phyloP scores from a whole-genome alignment of 2,888 invertebrate genomes.

The Ochlodes sylvanus region DNA sequence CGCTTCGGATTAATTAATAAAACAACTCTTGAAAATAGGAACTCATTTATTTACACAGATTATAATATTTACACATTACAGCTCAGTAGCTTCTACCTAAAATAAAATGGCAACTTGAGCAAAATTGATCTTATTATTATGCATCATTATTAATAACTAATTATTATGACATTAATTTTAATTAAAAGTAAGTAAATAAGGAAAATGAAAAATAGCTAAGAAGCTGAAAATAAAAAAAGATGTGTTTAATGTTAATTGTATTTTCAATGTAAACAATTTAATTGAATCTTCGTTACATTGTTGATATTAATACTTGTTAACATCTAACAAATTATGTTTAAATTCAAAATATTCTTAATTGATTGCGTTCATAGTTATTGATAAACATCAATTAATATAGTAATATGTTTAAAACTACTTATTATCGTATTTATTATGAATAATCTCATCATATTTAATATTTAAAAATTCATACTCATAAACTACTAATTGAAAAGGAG shows the following conservation, averaged over 20 bases:
- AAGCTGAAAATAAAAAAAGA: conserved; percentile 5
- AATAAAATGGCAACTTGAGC: conserved; percentile 81
- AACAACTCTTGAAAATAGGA: conserved; percentile 74
- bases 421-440: conserved; percentile 4
- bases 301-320: neutral
- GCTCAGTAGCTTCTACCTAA: conserved; percentile 55
- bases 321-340: neutral
- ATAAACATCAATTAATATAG: neutral
- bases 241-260: too few species aligned
- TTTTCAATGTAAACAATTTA: too few species aligned
- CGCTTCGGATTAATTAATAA: conserved; percentile 52
- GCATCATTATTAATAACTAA: conserved; percentile 41
- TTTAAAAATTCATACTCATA: neutral
- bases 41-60: conserved; percentile 81
- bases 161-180: conserved; percentile 29
- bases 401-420: neutral
- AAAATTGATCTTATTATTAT: conserved; percentile 63
- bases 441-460: neutral
- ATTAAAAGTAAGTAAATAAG: conserved; percentile 26
- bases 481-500: neutral
- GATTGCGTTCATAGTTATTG: too few species aligned
- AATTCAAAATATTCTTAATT: neutral
- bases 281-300: neutral
- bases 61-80: conserved; percentile 69
- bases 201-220: conserved; percentile 32